Base-by-base conservation (phyloP, 2,888 invertebrate genomes). In the Alloplasta piceator region DNA sequence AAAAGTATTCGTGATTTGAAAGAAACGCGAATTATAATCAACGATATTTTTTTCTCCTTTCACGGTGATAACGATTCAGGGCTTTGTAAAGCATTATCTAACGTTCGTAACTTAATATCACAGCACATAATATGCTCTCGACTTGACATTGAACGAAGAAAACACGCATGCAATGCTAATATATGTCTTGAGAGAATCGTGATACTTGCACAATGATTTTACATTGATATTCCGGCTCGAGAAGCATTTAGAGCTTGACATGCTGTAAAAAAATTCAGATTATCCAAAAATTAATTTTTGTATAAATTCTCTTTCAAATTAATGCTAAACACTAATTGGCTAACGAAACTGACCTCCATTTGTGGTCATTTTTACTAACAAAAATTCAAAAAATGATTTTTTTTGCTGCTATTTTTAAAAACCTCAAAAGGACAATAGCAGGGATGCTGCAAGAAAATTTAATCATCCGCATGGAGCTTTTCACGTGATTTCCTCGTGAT, bases 401-500 rank as follows among this genome's bases (percentile, higher is more conserved):
- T 26, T 0, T 52, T 52, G 12, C 16, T 10, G 6, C 52, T 26
- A 52, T 6, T 52, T 52, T 14, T 12, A 14, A 14, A 16, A 5
- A 12, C 16, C 7, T 14, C 6, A 52, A 52, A 52, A 52, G 52
- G 46, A 64, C 16, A 43, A 61, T 16, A 6, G 46, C 63, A 63
- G 46, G 14, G 38, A 46, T 63, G 43, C 14, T 56, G 26, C 41
- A 41, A 26, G 56, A 12, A 67, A 64, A 50, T 72, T 60, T 50
- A 58, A 74, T 79, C 66, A 70, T 46, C 36, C 36, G 52, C 43
- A 26, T 7, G 39, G 58, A 52, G 26, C n/a, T 46, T n/a, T 6
- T 36, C 79, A 79, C 79, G 74, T 74, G 68, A 70, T 48, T 41
- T 36, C 5, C 7, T 14, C 79, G 74, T 70, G 68, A 78, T 63